Conservation (phyloP, 2,888 invertebrate genomes). For the Artemia sp. region DNA sequence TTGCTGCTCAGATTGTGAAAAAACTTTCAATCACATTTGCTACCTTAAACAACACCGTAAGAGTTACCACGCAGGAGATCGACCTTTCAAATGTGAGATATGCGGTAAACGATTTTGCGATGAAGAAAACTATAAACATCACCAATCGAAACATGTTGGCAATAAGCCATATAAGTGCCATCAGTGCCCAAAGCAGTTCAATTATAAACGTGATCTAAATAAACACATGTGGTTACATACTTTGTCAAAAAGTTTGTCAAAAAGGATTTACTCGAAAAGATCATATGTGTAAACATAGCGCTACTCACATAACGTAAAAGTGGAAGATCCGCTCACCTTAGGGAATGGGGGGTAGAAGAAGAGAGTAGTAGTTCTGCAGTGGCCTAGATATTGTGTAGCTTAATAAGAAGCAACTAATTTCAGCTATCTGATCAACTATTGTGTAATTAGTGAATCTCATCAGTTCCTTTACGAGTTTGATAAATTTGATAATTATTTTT, state of each 20-base stretch:
- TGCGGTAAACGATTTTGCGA: slow-evolving; percentile 69
- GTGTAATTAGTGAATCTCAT: no score
- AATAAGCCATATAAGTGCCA: slow-evolving; percentile 74
- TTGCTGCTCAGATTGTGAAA: slow-evolving; percentile 64
- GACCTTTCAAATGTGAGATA: slow-evolving; percentile 65
- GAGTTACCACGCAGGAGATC: slow-evolving; percentile 68
- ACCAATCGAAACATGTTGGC: slow-evolving; percentile 56
- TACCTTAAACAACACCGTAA: slow-evolving; percentile 80
- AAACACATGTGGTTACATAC: slow-evolving; percentile 72
- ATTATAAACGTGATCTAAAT: slow-evolving; percentile 72
- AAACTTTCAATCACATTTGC: slow-evolving; percentile 65
- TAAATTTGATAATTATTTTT: no score
- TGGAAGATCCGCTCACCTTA: no score
- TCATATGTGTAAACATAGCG: slow-evolving; percentile 72
- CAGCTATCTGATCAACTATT: no score
- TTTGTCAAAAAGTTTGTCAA: slow-evolving; percentile 59
- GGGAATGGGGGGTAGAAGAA: no score
- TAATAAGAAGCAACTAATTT: no score
- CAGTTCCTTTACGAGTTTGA: no score
- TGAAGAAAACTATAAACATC: slow-evolving; percentile 51
- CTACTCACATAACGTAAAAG: slow-evolving; percentile 42
- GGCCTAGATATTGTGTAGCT: no score
- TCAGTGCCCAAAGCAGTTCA: slow-evolving; percentile 68
- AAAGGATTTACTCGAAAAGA: slow-evolving; percentile 79
- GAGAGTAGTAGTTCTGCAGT: no score